Percentiles rank a stretch among this genome's conserved stretches.
phyloP scores from a whole-genome alignment of 2,113 vertebrate species.

The Gallinago paraguaiae region DNA sequence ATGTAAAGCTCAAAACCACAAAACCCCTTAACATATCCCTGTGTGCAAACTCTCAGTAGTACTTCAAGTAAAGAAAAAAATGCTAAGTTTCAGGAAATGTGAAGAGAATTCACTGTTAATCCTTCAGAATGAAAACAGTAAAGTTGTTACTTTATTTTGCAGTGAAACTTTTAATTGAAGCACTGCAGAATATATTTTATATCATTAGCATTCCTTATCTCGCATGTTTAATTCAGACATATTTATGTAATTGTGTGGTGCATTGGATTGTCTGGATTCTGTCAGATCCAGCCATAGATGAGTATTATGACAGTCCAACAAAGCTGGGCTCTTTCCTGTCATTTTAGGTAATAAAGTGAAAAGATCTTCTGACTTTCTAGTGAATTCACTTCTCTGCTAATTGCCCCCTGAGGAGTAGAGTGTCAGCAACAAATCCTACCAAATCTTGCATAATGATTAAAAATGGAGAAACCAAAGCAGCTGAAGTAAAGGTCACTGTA shows the following conservation, averaged over 20 bases:
- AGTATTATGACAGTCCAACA: constrained; percentile 25
- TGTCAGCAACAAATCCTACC: constrained; percentile 80
- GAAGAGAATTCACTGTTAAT: neutral
- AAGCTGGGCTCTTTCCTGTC: constrained; percentile 29
- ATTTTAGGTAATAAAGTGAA: constrained; percentile 57
- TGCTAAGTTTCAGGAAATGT: neutral
- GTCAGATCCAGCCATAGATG: neutral
- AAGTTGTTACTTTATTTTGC: neutral
- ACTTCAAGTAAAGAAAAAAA: neutral
- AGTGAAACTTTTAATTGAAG: constrained; percentile 14
- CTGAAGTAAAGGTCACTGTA: constrained; percentile 87
- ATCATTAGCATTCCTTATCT: neutral
- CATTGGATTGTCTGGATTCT: neutral
- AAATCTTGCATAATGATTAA: constrained; percentile 89
- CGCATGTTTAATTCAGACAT: neutral
- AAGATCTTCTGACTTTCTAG: constrained; percentile 72
- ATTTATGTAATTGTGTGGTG: neutral
- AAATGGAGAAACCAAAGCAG: constrained; percentile 84
- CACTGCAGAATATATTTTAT: neutral
- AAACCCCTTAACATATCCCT: accelerated
- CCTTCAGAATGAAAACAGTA: neutral
- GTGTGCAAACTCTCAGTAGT: neutral
- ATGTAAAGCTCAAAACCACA: neutral
- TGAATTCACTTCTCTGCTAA: constrained; percentile 82
- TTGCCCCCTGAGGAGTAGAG: constrained; percentile 83